phyloP scores from a whole-genome alignment of 2,797 vertebrate species.

The Gobio occitaniae region DNA sequence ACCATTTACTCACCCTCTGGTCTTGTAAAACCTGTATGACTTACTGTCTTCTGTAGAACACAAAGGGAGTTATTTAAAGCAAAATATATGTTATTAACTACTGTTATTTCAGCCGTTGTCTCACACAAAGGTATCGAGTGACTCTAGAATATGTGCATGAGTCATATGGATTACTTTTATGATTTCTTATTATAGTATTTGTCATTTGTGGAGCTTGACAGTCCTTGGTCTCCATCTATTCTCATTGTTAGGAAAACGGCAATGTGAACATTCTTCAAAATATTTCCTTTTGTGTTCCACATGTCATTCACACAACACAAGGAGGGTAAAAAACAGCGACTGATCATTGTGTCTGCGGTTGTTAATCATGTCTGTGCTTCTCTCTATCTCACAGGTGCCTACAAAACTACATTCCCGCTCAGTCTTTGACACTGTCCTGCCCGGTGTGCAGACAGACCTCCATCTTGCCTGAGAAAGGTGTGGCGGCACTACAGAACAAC shows the following conservation, averaged over 20 bases:
- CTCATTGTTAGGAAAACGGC: neutral
- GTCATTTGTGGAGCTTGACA: neutral
- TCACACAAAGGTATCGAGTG: neutral
- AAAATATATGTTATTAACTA: neutral
- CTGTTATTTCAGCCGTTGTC: neutral
- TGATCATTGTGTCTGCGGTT: neutral
- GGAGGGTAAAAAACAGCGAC: neutral
- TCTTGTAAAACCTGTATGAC: neutral
- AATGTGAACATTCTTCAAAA: neutral
- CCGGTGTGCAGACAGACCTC: slow-evolving; percentile 96
- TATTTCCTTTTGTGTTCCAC: neutral
- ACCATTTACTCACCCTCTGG: neutral
- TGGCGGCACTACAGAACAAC: slow-evolving; percentile 93
- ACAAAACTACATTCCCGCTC: slow-evolving; percentile 95
- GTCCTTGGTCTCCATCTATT: neutral
- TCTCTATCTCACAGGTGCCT: slow-evolving; percentile 82
- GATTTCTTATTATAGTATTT: neutral
- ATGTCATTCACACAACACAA: neutral
- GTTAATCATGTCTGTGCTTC: neutral
- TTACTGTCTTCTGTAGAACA: neutral
- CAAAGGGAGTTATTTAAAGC: slow-evolving; percentile 22
- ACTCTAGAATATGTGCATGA: neutral
- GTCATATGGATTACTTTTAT: neutral
- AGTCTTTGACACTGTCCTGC: slow-evolving; percentile 94
- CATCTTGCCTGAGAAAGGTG: slow-evolving; percentile 93